Percentiles rank a stretch among this genome's conserved stretches.
phyloP scores from a whole-genome alignment of 2,888 invertebrate genomes.

The Rhamnusium bicolor region DNA sequence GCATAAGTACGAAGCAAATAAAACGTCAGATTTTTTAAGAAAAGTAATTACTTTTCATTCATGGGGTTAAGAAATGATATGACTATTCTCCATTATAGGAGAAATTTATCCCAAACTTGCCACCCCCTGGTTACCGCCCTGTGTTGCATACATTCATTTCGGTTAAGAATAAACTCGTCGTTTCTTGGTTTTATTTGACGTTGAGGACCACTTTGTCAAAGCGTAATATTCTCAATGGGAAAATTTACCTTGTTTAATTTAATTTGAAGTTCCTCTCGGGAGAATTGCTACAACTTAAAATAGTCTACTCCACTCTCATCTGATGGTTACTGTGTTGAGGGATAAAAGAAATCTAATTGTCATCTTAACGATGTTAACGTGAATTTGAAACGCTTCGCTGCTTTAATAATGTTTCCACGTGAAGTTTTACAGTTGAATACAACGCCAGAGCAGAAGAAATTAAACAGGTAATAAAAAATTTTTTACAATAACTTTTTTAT shows the following conservation, averaged over 20 bases:
- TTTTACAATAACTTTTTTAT: not conserved
- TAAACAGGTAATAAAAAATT: not conserved
- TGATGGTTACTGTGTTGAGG: not conserved
- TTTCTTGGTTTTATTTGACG: conserved; percentile 8
- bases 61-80: too few species aligned
- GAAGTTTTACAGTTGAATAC: not conserved
- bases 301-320: not conserved
- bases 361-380: conserved; percentile 20
- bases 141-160: too few species aligned
- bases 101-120: too few species aligned
- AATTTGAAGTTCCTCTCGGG: conserved; percentile 3
- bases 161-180: not conserved
- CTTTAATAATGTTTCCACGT: not conserved
- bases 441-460: not conserved
- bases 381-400: not conserved
- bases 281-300: conserved; percentile 15
- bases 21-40: too few species aligned
- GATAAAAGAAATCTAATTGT: conserved; percentile 18
- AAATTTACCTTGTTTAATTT: conserved; percentile 18
- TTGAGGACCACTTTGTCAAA: conserved; percentile 10
- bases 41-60: too few species aligned
- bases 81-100: too few species aligned
- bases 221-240: conserved; percentile 2
- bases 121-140: too few species aligned
- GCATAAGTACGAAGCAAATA: too few species aligned